Base-by-base conservation (phyloP, 2,888 invertebrate species). In the Philhelius pedissequus region DNA sequence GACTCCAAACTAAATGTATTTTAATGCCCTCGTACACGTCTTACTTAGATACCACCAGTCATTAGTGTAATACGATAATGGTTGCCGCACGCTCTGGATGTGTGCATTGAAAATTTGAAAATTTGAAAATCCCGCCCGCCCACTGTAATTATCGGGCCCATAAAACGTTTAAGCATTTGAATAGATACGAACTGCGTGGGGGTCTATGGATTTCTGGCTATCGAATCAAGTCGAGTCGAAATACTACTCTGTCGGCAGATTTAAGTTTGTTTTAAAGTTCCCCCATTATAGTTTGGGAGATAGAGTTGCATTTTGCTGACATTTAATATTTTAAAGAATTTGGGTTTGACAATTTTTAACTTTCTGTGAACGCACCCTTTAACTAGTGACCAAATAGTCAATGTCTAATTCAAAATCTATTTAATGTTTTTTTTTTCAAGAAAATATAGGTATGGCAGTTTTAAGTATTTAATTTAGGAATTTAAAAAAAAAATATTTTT, bases 71-170 rank as follows among this genome's bases (percentile, higher is more conserved):
- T 71, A 48, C 52, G 58, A 70, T 81, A 71, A 76, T 71, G 20
- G 58, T 38, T 62, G 30, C 62, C 38, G 25, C 40, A 40, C 56
- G 40, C 11, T 40, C 4, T 22, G n/a, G 9, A 52, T 45, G 38
- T 32, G 56, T 56, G 64, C 62, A 50, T 35, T 52, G n/a, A 27
- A 71, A 27, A 48, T 38, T 35, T 52, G n/a, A 27, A 71, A 27
- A 48, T 38, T 54, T 60, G 45, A 60, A 71, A 77, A 62, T 71
- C 68, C 82, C 68, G 60, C 45, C 82, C 77, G 82, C 82, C 82
- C 68, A 77, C 82, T 73, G 66, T 73, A 78, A 73, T 82, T 82
- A 48, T 54, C 25, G 18, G 40, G 22, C 20, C 11, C 38, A 43
- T 43, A 25, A 48, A 62, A 43, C 62, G 43, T 62, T 62, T 43